Evolutionary conservation across 2,888 invertebrate species (phyloP), one percentile per base, ranked within the genome.

Genomic region (Bembecia ichneumoniformis): DNA sequence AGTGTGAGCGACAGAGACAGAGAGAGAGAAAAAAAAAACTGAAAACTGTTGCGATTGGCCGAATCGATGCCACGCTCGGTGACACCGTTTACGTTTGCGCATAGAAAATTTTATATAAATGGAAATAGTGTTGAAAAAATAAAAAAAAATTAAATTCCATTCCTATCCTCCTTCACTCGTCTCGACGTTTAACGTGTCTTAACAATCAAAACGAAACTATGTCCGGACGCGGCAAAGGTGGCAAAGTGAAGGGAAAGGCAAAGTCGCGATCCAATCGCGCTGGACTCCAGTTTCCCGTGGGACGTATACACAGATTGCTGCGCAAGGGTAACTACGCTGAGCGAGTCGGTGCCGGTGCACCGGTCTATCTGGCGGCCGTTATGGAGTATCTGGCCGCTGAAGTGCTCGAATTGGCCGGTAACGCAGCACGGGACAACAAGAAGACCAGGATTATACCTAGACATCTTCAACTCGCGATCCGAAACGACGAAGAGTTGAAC

Each of bases 391-490:
- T 92, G 46, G 90, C 92, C 11, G 92, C 92, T 53, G 93, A 94
- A 83, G 89, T 92, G 11, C 66, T 92, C 52, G 91, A 92, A 62
- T 81, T 91, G 71, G 89, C 92, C 3, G 91, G 90, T 5, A 91
- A 92, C 58, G 91, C 91, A 13, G 91, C 91, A 0, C 72, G 87
- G 36, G 92, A 93, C 64, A 93, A 93, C 74, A 91, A 92, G 61
- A 93, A 91, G 72, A 87, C 89, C 1, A 88, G 91, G 78, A 94
- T 96, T 64, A 91, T 92, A 51, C 94, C 94, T 0, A 89, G 94
- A 47, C 95, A 95, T 72, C 82, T 95, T 17, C 92, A 95, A 68
- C 68, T 96, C 57, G 94, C 94, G 17, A 91, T 95, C 54, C 87
- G 17, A 3, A 17, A 17, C 17, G 17, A 17, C 17, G 17, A 17